Evolutionary conservation across 2,888 invertebrate genomes (phyloP).

Genomic region (Dryomyza anilis): DNA sequence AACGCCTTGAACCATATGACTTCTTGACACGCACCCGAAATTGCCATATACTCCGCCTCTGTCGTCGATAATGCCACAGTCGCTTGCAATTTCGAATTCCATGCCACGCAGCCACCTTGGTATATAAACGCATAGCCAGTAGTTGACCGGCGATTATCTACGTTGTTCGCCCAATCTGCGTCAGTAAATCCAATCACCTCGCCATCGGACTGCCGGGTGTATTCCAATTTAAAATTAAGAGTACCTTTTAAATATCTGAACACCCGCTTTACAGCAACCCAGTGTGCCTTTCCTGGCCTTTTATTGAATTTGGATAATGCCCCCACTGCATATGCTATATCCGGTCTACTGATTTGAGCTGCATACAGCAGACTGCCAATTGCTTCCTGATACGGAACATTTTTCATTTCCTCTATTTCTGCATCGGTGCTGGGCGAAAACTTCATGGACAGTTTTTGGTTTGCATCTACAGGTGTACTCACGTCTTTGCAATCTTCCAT

Average conservation of each 20-base stretch:
- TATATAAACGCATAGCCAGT: constrained; percentile 10
- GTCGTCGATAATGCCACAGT: constrained; percentile 33
- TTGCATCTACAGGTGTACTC: constrained; percentile 2
- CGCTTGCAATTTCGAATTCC: constrained; percentile 15
- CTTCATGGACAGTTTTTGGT: not conserved
- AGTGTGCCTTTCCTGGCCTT: constrained; percentile 34
- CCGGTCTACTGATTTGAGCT: no score
- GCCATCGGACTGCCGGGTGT: not conserved
- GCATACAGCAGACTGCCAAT: not conserved
- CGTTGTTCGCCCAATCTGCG: constrained; percentile 4
- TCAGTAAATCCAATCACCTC: constrained; percentile 2
- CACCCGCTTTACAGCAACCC: constrained; percentile 32
- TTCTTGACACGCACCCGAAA: constrained; percentile 28
- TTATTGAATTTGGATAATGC: constrained; percentile 9
- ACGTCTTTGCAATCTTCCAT: constrained; percentile 7
- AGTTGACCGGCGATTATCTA: not conserved
- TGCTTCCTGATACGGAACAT: constrained; percentile 11
- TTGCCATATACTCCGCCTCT: constrained; percentile 25
- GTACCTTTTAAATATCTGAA: constrained; percentile 35
- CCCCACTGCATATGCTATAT: constrained; percentile 5
- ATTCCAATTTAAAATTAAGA: not conserved
- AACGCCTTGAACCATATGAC: constrained; percentile 21
- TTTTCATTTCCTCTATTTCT: not conserved
- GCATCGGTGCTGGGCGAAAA: not conserved
- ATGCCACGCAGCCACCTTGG: not conserved